Conservation (phyloP, 64 coral and sea anemone genomes). For the Montipora foliosa region DNA sequence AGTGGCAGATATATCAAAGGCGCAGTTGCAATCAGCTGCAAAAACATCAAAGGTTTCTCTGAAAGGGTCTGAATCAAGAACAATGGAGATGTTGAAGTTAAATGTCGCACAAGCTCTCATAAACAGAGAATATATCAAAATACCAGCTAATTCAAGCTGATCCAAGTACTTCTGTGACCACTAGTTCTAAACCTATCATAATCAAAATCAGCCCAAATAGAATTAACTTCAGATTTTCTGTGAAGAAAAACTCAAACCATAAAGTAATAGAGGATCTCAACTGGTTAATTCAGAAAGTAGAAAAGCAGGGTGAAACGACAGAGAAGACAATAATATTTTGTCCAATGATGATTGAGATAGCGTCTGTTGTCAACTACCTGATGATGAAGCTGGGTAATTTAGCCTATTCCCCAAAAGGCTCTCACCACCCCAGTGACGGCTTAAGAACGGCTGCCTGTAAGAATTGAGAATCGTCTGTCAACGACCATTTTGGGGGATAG, state of each 20-base stretch:
- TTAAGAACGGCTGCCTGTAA: background rate
- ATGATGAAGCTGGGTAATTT: background rate
- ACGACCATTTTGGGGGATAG: too few species aligned
- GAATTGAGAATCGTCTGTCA: too few species aligned
- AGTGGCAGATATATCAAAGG: too few species aligned
- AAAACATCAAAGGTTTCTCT: conserved; percentile 7
- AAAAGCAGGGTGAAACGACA: background rate
- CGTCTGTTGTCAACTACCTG: conserved; percentile 12
- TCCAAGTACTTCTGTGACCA: background rate
- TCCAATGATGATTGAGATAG: conserved; percentile 11
- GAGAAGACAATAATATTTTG: conserved; percentile 27
- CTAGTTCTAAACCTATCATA: background rate
- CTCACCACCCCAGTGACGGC: conserved; percentile 27
- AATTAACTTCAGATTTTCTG: conserved; percentile 15
- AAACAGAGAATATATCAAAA: background rate
- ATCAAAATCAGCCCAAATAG: conserved; percentile 35
- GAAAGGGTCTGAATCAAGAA: background rate
- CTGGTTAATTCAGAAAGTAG: conserved; percentile 5
- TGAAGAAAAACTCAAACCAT: background rate
- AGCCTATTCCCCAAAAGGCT: background rate
- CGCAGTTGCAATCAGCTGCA: background rate
- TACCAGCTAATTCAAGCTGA: conserved; percentile 13
- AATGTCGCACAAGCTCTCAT: conserved; percentile 8
- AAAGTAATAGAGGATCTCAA: background rate
- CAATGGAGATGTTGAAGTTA: background rate